A percentile compares a stretch with the other conserved stretches of the same genome.
These are phyloP conservation scores for Galagoides demidoff DNA, from an alignment of 2,797 vertebrate genomes.

Conservation along the genomic window DNA sequence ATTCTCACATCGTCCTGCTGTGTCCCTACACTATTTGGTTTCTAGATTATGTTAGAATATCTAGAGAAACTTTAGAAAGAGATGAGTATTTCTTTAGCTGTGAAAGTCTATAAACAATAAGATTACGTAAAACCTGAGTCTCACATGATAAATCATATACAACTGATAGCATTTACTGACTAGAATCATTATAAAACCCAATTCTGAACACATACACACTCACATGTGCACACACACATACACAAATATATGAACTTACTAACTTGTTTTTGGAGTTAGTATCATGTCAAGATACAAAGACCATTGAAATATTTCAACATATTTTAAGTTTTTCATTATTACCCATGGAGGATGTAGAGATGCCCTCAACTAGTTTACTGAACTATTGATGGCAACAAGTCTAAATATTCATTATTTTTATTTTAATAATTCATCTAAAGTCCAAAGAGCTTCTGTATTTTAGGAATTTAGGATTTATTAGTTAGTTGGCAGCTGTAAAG, in stretches of 20 bases:
- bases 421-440: constrained; percentile 80
- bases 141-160: constrained; percentile 31
- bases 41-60: constrained; percentile 23
- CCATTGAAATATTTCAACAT: constrained; percentile 58
- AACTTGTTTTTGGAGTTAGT: constrained; percentile 47
- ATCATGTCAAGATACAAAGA: background rate
- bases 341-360: constrained; percentile 50
- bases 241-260: background rate
- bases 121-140: background rate
- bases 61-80: constrained; percentile 22
- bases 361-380: constrained; percentile 67
- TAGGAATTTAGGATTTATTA: constrained; percentile 57
- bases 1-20: background rate
- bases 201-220: background rate
- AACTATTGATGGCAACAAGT: constrained; percentile 60
- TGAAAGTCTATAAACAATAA: background rate
- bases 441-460: constrained; percentile 76
- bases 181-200: background rate
- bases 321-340: constrained; percentile 57
- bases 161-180: background rate
- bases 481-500: constrained; percentile 65
- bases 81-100: constrained; percentile 8
- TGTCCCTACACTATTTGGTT: background rate
- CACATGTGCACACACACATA: background rate
- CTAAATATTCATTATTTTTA: constrained; percentile 81